phyloP scores from a whole-genome alignment of 2,888 invertebrate genomes.

The Enchytraeus crypticus region DNA sequence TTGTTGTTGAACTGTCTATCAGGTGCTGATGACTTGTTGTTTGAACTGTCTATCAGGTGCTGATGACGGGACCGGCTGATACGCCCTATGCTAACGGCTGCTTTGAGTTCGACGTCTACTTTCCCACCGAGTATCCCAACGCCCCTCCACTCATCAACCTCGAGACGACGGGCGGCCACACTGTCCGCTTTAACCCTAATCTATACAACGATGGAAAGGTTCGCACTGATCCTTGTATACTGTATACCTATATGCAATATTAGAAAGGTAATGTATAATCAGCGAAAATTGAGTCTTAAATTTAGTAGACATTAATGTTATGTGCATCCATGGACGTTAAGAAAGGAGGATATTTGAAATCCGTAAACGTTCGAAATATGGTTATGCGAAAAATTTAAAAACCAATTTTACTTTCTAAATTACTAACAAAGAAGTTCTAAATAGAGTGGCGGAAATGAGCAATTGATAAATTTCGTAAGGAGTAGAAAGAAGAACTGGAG shows the following conservation, averaged over 20 bases:
- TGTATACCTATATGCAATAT: neutral
- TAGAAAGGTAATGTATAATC: neutral
- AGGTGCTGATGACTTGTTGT: no score
- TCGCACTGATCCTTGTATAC: neutral
- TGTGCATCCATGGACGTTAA: neutral
- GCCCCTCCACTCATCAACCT: slow-evolving; percentile 49
- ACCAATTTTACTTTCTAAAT: no score
- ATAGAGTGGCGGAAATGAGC: no score
- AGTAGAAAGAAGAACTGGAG: no score
- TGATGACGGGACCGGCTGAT: slow-evolving; percentile 73
- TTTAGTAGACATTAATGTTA: no score
- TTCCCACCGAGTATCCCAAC: slow-evolving; percentile 49
- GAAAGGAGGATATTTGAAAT: no score
- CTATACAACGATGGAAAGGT: slow-evolving; percentile 72
- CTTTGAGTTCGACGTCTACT: slow-evolving; percentile 51
- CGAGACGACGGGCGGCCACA: slow-evolving; percentile 49
- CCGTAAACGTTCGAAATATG: no score
- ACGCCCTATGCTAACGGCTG: slow-evolving; percentile 54
- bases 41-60: no score
- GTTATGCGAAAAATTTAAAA: no score
- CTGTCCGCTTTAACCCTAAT: slow-evolving; percentile 50
- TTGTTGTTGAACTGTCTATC: no score
- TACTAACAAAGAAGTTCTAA: no score
- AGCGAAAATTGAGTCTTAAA: neutral
- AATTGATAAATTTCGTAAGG: no score